Conservation (phyloP, 2,113 vertebrate genomes). For the Ardeotis arabs region DNA sequence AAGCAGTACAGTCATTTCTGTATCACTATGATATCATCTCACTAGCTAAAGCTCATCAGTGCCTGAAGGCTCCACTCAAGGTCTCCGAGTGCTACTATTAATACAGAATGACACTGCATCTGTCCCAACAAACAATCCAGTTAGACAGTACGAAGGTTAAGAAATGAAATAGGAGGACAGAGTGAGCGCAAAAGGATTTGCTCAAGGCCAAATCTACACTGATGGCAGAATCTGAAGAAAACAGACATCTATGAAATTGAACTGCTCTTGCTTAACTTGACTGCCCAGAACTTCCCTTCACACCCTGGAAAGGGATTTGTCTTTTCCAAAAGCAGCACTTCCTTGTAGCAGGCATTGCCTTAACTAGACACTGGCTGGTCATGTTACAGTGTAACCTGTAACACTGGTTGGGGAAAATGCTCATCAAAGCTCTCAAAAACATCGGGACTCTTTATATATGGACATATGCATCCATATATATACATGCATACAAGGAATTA, state of each 20-base stretch:
- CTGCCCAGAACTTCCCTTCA: neutral
- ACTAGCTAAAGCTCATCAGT: neutral
- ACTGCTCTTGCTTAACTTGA: neutral
- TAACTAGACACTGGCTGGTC: neutral
- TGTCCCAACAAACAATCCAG: neutral
- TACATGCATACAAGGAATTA: neutral
- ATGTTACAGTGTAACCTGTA: neutral
- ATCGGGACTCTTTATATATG: rapidly evolving
- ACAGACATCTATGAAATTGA: neutral
- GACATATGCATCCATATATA: too few species aligned
- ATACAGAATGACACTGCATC: neutral
- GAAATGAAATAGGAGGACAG: neutral
- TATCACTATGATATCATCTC: neutral
- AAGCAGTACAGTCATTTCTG: neutral
- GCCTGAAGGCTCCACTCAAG: neutral
- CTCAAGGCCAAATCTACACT: neutral
- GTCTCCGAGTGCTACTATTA: neutral
- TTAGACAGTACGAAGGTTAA: neutral
- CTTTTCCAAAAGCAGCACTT: neutral
- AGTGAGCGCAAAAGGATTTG: neutral
- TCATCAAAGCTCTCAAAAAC: neutral
- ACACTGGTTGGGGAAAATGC: neutral
- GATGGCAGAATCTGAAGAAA: neutral
- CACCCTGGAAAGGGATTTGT: neutral
- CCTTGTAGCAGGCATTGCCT: neutral